Evolutionary conservation across 2,113 vertebrate species (phyloP).

Genomic region (Syngnathus scovelli): DNA sequence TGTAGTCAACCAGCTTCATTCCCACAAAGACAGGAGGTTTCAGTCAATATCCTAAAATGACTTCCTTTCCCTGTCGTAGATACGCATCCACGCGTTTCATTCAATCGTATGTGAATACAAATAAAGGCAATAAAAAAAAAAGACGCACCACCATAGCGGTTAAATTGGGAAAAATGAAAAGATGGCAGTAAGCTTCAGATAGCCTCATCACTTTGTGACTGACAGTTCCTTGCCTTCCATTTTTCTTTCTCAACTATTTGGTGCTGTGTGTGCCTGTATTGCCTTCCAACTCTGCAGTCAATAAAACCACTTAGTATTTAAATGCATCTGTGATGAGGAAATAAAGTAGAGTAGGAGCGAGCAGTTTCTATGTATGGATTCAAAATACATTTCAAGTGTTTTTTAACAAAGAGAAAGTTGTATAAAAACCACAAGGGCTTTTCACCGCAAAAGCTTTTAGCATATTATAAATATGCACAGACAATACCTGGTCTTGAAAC

Average conservation of each 20-base stretch:
- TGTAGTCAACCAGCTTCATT: conserved; percentile 83
- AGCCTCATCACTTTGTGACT: conserved; percentile 40
- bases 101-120: conserved; percentile 34
- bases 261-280: conserved; percentile 49
- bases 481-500: conserved; percentile 89
- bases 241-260: conserved; percentile 9
- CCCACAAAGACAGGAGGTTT: conserved; percentile 39
- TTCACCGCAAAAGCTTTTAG: conserved; percentile 24
- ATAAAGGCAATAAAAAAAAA: conserved; percentile 31
- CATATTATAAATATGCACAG: neutral
- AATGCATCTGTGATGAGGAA: conserved; percentile 65
- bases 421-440: conserved; percentile 26
- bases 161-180: conserved; percentile 43
- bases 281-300: conserved; percentile 55
- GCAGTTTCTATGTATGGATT: neutral
- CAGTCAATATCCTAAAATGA: conserved; percentile 47
- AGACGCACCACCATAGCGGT: conserved; percentile 20
- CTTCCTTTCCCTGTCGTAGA: conserved; percentile 24
- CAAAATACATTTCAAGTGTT: conserved; percentile 43
- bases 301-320: conserved; percentile 69
- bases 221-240: conserved; percentile 25
- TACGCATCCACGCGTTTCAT: conserved; percentile 38
- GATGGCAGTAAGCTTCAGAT: conserved; percentile 44
- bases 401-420: conserved; percentile 42
- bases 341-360: conserved; percentile 53